phyloP scores from a whole-genome alignment of 1,140 invertebrate species.

The Aradophagus sp. region DNA sequence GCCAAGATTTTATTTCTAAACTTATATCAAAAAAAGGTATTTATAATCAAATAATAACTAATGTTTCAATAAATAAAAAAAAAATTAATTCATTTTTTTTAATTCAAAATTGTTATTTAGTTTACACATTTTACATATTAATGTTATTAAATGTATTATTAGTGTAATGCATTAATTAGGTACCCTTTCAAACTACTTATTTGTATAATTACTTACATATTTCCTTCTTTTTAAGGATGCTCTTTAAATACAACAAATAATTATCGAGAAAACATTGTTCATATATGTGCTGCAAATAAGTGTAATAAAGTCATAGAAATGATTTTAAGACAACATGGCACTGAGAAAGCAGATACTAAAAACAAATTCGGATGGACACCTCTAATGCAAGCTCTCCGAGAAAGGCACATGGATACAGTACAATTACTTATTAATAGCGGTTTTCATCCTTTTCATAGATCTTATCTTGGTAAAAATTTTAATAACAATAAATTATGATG shows the following conservation, averaged over 20 bases:
- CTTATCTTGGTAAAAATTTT: constrained; percentile 71
- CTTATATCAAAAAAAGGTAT: too few relatives aligned
- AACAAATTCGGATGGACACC: constrained; percentile 76
- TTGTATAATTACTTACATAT: too few relatives aligned
- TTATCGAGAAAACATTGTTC: constrained; percentile 68
- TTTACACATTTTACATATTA: too few relatives aligned
- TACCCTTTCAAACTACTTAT: too few relatives aligned
- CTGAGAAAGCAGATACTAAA: constrained; percentile 64
- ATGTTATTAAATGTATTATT: too few relatives aligned
- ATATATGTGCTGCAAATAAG: constrained; percentile 65
- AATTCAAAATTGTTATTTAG: too few relatives aligned
- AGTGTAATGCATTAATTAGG: too few relatives aligned
- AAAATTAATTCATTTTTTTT: too few relatives aligned
- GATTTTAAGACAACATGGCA: constrained; percentile 59
- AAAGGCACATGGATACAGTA: constrained; percentile 69
- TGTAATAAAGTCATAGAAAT: constrained; percentile 58
- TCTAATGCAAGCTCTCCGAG: constrained; percentile 75
- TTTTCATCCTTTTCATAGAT: constrained; percentile 68
- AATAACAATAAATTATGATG: too few relatives aligned
- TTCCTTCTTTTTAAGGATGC: constrained; percentile 59
- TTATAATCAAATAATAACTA: too few relatives aligned
- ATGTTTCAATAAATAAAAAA: too few relatives aligned
- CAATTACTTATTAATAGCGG: constrained; percentile 68
- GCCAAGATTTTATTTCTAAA: too few relatives aligned
- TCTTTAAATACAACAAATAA: constrained; percentile 67